phyloP scores from a whole-genome alignment of 2,797 vertebrate genomes.

The Lerista edwardsae region DNA sequence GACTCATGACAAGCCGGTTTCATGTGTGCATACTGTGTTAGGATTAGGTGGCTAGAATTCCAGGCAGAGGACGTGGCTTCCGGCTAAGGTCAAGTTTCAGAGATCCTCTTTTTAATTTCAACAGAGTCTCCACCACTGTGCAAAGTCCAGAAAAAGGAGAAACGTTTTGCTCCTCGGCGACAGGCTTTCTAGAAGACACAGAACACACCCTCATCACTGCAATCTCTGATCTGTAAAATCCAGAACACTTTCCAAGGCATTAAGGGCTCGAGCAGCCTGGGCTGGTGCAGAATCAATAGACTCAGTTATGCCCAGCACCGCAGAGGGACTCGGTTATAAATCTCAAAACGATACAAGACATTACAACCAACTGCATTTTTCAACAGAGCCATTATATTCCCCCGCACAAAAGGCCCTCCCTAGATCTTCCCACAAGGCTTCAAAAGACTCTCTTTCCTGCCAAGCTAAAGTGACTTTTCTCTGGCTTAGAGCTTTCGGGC shows the following conservation, averaged over 20 bases:
- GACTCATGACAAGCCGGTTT: background rate
- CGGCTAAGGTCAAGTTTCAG: background rate
- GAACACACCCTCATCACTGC: background rate
- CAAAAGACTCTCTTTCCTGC: conserved; percentile 5
- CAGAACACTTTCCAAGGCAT: background rate
- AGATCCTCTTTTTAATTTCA: conserved; percentile 7
- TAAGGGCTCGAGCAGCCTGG: background rate
- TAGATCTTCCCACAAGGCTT: conserved; percentile 45
- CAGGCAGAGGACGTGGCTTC: background rate
- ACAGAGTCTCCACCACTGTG: background rate
- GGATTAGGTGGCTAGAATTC: background rate
- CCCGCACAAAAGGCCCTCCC: conserved; percentile 45
- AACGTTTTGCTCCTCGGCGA: background rate
- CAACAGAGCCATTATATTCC: conserved; percentile 47
- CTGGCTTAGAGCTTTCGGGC: background rate
- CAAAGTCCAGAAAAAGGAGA: background rate
- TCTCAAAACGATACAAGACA: conserved; percentile 56
- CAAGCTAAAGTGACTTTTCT: background rate
- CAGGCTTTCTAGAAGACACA: background rate
- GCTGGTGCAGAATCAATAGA: background rate
- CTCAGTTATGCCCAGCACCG: background rate
- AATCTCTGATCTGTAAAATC: background rate
- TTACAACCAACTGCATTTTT: conserved; percentile 47
- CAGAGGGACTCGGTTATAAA: background rate
- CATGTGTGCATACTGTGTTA: background rate